A percentile compares a stretch with the other conserved stretches of the same genome.
phyloP scores from a whole-genome alignment of 2,888 invertebrate genomes.

The Hypomecis punctinalis region DNA sequence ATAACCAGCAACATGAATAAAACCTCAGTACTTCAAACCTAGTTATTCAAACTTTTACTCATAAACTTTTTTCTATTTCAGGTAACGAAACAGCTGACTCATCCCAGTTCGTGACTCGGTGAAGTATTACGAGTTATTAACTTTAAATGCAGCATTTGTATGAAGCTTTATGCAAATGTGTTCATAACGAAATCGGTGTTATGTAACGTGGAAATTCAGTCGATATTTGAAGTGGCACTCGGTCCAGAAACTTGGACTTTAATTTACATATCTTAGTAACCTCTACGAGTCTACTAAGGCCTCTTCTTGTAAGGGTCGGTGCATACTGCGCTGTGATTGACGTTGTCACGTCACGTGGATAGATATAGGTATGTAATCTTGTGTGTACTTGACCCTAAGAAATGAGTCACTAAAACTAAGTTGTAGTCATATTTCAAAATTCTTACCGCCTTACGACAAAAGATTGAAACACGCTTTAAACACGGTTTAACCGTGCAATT shows the following conservation, averaged over 20 bases:
- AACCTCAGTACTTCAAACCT: too few species aligned
- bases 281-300: conserved; percentile 40
- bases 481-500: too few species aligned
- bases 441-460: too few species aligned
- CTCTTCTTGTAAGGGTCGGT: conserved; percentile 9
- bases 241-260: conserved; percentile 36
- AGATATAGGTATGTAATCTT: background rate
- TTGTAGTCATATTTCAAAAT: too few species aligned
- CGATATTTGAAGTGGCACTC: conserved; percentile 45
- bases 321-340: background rate
- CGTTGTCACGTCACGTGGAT: background rate
- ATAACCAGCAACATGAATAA: too few species aligned
- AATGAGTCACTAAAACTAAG: too few species aligned
- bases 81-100: conserved; percentile 26
- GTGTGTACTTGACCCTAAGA: too few species aligned
- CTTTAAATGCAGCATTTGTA: conserved; percentile 5
- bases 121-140: conserved; percentile 10
- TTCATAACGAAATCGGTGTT: conserved; percentile 18
- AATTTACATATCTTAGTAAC: conserved; percentile 54
- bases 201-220: conserved; percentile 26
- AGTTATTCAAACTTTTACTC: background rate
- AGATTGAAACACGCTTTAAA: too few species aligned
- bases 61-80: conserved; percentile 21
- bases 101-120: conserved; percentile 8
- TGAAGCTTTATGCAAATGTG: conserved; percentile 16